Evolutionary conservation across 2,797 vertebrate genomes (phyloP).

Genomic region (Perodicticus potto): DNA sequence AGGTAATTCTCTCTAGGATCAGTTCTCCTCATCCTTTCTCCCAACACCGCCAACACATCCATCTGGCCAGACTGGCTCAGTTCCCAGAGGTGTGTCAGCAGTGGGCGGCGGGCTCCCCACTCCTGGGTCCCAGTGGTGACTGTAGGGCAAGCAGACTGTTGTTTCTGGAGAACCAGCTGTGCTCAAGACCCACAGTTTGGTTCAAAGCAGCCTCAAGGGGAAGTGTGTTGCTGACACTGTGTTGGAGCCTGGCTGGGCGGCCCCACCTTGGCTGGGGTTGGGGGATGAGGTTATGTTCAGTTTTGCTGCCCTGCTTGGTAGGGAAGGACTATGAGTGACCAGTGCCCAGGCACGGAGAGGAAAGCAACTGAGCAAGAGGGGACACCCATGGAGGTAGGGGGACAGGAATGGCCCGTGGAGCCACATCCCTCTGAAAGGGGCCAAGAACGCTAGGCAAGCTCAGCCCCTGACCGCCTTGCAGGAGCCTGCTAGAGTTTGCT

Average conservation of each 20-base stretch:
- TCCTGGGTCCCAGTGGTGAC: neutral
- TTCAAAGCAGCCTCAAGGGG: slow-evolving; percentile 5
- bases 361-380: neutral
- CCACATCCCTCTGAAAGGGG: neutral
- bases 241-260: neutral
- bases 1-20: neutral
- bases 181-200: neutral
- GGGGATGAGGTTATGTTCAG: slow-evolving; percentile 59
- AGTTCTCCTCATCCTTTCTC: neutral
- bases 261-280: slow-evolving; percentile 5
- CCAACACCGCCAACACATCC: neutral
- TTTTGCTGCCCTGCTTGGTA: neutral
- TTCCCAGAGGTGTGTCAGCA: neutral
- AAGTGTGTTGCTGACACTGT: neutral
- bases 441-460: neutral
- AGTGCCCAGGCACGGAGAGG: neutral
- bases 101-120: neutral
- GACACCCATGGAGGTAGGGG: neutral
- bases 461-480: neutral
- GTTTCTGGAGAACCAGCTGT: neutral
- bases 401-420: neutral
- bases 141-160: neutral
- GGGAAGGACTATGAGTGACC: neutral
- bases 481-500: neutral
- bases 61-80: neutral